Base-by-base conservation (phyloP, 2,797 vertebrate genomes). In the Aplochiton taeniatus region DNA sequence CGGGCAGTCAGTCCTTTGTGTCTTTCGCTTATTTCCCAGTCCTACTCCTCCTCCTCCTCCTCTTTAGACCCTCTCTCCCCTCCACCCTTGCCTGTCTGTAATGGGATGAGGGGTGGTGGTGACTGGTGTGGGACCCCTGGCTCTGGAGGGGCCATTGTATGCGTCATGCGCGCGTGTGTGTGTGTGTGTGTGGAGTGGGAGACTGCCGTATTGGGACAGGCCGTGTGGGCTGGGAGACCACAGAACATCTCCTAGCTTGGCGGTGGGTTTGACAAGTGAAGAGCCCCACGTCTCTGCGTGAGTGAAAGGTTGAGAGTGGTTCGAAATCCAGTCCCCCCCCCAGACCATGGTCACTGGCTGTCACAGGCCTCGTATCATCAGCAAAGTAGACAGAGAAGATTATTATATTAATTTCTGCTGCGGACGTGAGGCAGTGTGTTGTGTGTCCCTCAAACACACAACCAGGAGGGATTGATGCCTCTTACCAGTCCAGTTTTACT, bases 131-230 rank as follows among this genome's bases (percentile, higher is more conserved):
- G 31, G 56, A 58, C 31, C 56, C 10, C 41, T 44, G 9, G 42
- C 56, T 58, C 42, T 59, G 44, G 51, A 45, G 61, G 45, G 51
- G 13, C 46, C 13, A 31, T 31, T 61, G 58, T 47, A 17, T 49
- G 46, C 57, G 59, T 58, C n/a, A n/a, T n/a, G n/a, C n/a, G n/a
- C n/a, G n/a, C n/a, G 83, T 83, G 80, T 82, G 81, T 82, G 79
- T 87, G 87, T 84, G 85, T 88, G 87, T 87, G 83, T 45, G 44
- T 60, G 58, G 64, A 17, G 55, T 48, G 45, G 48, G 59, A 19
- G 59, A 9, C 8, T 55, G 46, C 50, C 50, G 44, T 61, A 49
- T 64, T 66, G 49, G 51, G 56, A 58, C 20, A 60, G 61, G 60
- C 19, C 20, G 57, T 60, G 48, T 65, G 31, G 31, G 31, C 3